phyloP scores from a whole-genome alignment of 2,113 vertebrate genomes.

The Typhlomys cinereus region DNA sequence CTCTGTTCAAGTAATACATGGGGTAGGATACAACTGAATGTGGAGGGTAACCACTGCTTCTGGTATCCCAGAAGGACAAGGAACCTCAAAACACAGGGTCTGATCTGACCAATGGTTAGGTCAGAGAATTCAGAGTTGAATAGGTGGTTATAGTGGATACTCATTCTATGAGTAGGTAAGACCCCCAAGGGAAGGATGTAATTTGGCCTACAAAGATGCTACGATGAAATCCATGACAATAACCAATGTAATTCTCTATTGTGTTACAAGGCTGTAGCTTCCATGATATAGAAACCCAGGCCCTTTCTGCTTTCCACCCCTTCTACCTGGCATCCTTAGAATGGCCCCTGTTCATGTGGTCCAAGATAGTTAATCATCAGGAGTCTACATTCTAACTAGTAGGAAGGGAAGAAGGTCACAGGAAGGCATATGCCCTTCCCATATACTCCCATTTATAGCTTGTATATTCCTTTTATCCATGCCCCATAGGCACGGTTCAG shows the following conservation, averaged over 20 bases:
- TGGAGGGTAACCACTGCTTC: background rate
- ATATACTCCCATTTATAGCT: background rate
- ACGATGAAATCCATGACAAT: background rate
- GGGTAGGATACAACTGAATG: background rate
- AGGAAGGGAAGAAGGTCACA: background rate
- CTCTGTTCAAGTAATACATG: background rate
- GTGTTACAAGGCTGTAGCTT: too few species aligned
- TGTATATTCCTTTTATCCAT: background rate
- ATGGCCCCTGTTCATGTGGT: background rate
- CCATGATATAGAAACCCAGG: background rate
- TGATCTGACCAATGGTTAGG: background rate
- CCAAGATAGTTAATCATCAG: background rate
- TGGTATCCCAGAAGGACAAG: background rate
- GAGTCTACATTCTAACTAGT: background rate
- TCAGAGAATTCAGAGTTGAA: background rate
- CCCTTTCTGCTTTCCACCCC: background rate
- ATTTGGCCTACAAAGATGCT: background rate
- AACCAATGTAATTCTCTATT: background rate
- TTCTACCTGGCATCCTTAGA: background rate
- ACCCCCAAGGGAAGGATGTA: background rate
- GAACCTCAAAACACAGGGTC: background rate
- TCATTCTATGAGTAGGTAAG: background rate
- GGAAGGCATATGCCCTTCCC: background rate
- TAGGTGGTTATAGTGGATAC: background rate
- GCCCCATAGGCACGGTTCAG: background rate